These are phyloP conservation scores for Phytoseiulus persimilis DNA, from an alignment of 2,888 invertebrate genomes.

Conservation along the genomic window DNA sequence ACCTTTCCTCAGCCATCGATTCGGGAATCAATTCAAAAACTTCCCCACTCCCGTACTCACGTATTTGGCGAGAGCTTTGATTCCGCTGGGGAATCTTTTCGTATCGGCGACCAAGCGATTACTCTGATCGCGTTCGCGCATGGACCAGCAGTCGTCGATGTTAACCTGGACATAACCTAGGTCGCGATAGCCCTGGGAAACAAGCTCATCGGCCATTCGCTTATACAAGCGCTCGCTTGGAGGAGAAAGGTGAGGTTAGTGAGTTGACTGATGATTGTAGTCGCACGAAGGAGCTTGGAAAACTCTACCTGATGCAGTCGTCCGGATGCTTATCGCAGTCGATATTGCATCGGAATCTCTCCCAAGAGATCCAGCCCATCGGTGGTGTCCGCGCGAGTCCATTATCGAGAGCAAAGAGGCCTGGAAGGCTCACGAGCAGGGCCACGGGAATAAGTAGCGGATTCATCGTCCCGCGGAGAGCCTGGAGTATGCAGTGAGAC, in stretches of 20 bases:
- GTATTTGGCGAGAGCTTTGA: slow-evolving; percentile 52
- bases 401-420: slow-evolving; percentile 60
- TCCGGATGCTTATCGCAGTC: slow-evolving; percentile 80
- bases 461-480: background rate
- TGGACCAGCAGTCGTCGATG: slow-evolving; percentile 53
- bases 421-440: background rate
- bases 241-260: background rate
- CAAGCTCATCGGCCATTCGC: slow-evolving; percentile 51
- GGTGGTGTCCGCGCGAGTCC: slow-evolving; percentile 71
- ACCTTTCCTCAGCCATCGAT: too few species aligned
- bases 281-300: too few species aligned
- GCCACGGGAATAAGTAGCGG: background rate
- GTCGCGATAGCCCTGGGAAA: slow-evolving; percentile 50
- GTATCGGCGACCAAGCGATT: slow-evolving; percentile 47
- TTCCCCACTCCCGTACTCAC: too few species aligned
- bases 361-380: slow-evolving; percentile 86
- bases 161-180: slow-evolving; percentile 52
- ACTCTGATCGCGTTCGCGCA: slow-evolving; percentile 47
- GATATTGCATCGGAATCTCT: slow-evolving; percentile 73
- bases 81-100: slow-evolving; percentile 53
- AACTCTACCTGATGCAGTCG: slow-evolving; percentile 75
- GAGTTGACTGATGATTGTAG: too few species aligned
- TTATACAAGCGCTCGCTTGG: slow-evolving; percentile 51
- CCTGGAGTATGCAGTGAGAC: background rate
- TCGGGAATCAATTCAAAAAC: too few species aligned